Evolutionary conservation across 2,888 invertebrate species (phyloP), one percentile per base, ranked within the genome.

Genomic region (Tanaodytes sp.): DNA sequence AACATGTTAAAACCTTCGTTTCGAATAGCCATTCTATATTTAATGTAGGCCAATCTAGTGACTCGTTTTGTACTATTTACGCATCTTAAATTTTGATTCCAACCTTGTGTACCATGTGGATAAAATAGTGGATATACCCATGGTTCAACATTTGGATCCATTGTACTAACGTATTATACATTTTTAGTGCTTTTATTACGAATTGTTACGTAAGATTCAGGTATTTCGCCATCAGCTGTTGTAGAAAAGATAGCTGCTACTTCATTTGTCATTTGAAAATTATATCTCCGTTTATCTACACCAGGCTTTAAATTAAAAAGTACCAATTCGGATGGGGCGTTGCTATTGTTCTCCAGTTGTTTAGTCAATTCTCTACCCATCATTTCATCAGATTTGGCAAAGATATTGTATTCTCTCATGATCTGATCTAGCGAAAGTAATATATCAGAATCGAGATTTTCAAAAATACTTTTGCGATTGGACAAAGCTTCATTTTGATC

Each of bases 211-310:
- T 65, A 71, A 5, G 70, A 71, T 58, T 75, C 71, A 16, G 72
- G 72, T 45, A 75, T 71, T 49, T 75, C 74, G n/a, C 73, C 72
- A 46, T 75, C 71, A 12, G 72, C 72, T 27, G 70, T 73, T 3
- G 70, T 74, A 27, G 65, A 71, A 49, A 74, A 70, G 16, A 73
- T 58, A 5, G 70, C 69, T 33, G 73, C 71, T 5, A 73, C 73
- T 64, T 75, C 72, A 51, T 74, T 74, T 6, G 43, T 52, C 40
- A 64, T 46, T 46, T 72, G 73, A 42, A 72, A 72, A 59, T 75
- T 72, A 46, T 57, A 73, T 20, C 70, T 42, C 37, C 68, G 39
- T 45, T 42, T 42, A 46, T 74, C 70, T 27, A 61, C 36, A 19
- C 70, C 70, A 36, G 69, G 69, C 42, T 70, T 75, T n/a, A 73